Evolutionary conservation across 2,113 vertebrate genomes (phyloP).

Genomic region (Oreochromis aureus): DNA sequence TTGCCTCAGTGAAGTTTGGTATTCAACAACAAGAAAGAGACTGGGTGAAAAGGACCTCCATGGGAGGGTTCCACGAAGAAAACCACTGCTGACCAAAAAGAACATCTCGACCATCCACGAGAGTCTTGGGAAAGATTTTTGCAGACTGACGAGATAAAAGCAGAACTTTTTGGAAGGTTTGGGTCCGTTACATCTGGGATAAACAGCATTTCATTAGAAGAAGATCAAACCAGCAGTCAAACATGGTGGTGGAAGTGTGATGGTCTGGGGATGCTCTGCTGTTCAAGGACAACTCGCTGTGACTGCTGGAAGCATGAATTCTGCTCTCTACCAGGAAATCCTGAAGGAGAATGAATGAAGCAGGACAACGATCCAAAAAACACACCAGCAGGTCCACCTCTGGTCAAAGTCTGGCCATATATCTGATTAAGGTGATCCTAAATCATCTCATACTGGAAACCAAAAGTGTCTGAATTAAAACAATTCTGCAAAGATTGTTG

Average conservation of each 20-base stretch:
- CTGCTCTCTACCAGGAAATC: not conserved
- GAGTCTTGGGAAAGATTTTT: not conserved
- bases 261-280: not conserved
- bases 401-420: not conserved
- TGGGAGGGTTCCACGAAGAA: not conserved
- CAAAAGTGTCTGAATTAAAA: not conserved
- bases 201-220: not conserved
- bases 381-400: not conserved
- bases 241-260: fast-evolving
- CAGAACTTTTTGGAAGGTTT: not conserved
- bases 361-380: not conserved
- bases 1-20: not conserved
- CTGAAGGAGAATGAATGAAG: not conserved
- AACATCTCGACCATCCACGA: not conserved
- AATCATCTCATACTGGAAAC: not conserved
- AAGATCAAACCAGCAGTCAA: not conserved
- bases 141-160: not conserved
- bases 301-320: not conserved
- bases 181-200: fast-evolving
- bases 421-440: not conserved
- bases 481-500: fast-evolving
- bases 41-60: not conserved
- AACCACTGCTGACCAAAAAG: fast-evolving
- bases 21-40: not conserved
- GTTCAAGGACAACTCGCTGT: fast-evolving